Percentiles rank a stretch among this genome's conserved stretches.
Conservation (phyloP, 2,113 vertebrate species). For the Psammodynastes pulverulentus region DNA sequence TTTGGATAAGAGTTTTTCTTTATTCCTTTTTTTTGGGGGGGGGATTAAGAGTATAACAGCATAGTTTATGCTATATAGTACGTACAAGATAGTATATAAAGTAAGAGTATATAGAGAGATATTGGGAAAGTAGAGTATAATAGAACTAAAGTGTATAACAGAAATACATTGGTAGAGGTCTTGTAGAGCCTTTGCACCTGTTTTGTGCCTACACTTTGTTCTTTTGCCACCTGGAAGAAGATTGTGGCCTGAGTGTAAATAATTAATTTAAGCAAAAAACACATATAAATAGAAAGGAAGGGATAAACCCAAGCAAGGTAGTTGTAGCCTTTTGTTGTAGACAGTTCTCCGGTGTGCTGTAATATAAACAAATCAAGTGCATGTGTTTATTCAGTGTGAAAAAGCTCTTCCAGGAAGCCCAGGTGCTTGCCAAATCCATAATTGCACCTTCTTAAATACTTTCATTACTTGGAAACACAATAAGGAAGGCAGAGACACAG, state of each 20-base stretch:
- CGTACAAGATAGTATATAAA: not conserved
- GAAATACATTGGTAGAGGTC: not conserved
- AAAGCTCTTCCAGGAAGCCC: conserved; percentile 77
- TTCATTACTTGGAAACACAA: conserved; percentile 77
- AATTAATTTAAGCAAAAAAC: not conserved
- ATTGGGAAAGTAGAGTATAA: not conserved
- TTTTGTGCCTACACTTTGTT: not conserved
- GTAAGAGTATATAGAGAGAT: not conserved
- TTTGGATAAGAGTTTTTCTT: not conserved
- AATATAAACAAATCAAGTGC: conserved; percentile 77
- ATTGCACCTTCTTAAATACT: conserved; percentile 83
- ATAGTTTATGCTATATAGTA: not conserved
- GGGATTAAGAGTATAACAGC: not conserved
- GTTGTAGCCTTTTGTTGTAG: conserved; percentile 70
- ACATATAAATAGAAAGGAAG: not conserved
- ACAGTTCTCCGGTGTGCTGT: conserved; percentile 67
- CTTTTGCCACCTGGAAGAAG: not conserved
- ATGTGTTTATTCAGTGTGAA: conserved; percentile 80
- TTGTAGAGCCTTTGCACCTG: not conserved
- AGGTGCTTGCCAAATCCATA: conserved; percentile 81
- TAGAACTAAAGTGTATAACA: not conserved
- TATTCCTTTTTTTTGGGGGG: not conserved
- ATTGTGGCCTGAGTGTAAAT: not conserved
- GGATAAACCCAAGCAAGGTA: not conserved
- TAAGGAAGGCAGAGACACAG: conserved; percentile 71